Conservation (phyloP, 2,797 vertebrate genomes). For the Ficedula albicollis region DNA sequence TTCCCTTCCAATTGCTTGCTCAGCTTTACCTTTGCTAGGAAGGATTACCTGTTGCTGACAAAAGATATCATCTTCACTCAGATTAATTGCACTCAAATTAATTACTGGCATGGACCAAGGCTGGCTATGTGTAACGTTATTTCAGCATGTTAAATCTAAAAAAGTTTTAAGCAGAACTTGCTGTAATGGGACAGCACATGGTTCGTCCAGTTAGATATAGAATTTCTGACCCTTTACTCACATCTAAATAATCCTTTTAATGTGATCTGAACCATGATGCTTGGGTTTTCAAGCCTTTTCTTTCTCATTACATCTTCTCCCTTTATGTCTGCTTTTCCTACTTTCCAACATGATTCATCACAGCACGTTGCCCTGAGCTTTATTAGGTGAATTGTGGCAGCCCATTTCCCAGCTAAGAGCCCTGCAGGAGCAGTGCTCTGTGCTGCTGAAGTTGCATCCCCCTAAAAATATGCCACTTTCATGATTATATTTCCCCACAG, state of each 20-base stretch:
- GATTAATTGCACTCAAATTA: constrained; percentile 19
- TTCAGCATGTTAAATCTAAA: background rate
- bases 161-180: background rate
- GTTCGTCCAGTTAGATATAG: background rate
- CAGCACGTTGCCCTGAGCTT: accelerated
- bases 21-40: constrained; percentile 10
- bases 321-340: background rate
- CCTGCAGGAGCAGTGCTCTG: background rate
- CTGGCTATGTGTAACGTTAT: background rate
- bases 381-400: constrained; percentile 12
- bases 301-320: background rate
- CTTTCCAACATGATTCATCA: background rate
- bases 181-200: background rate
- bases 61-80: constrained; percentile 1
- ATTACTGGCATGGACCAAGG: background rate
- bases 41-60: constrained; percentile 20
- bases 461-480: background rate
- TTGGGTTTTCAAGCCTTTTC: background rate
- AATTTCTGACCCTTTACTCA: background rate
- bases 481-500: background rate
- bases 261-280: background rate
- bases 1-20: constrained; percentile 32
- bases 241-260: constrained; percentile 7
- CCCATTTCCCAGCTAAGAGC: background rate
- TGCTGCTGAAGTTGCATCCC: background rate